phyloP scores from a whole-genome alignment of 2,797 vertebrate genomes.

The Oryzias dopingdopingensis region DNA sequence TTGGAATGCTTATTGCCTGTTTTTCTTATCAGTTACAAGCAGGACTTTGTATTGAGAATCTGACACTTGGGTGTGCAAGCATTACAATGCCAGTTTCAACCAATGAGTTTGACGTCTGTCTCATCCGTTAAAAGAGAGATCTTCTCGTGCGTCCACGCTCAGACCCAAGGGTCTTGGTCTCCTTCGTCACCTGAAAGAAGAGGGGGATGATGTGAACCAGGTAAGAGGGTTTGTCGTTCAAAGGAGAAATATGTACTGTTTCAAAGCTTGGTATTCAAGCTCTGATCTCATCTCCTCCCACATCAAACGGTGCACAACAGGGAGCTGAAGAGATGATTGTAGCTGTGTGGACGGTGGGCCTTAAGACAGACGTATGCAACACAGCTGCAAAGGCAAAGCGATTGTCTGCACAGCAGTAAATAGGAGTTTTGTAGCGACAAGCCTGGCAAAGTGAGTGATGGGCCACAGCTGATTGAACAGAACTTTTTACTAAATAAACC shows the following conservation, averaged over 20 bases:
- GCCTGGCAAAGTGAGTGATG: conserved; percentile 16
- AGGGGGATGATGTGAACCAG: conserved; percentile 12
- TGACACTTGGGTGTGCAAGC: conserved; percentile 30
- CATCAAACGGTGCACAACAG: conserved; percentile 28
- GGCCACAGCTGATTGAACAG: conserved; percentile 10
- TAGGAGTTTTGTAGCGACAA: conserved; percentile 13
- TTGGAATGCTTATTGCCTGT: conserved; percentile 41
- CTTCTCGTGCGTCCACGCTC: conserved; percentile 28
- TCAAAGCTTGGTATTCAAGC: conserved; percentile 10
- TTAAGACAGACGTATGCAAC: conserved; percentile 11
- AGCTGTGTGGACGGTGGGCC: neutral
- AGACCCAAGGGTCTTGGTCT: conserved; percentile 37
- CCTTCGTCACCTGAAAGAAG: conserved; percentile 55
- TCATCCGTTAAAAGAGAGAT: conserved; percentile 25
- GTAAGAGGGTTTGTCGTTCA: neutral
- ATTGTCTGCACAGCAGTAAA: conserved; percentile 33
- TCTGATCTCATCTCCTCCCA: conserved; percentile 25
- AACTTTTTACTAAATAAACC: conserved; percentile 24
- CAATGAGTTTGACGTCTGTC: conserved; percentile 24
- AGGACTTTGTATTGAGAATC: conserved; percentile 31
- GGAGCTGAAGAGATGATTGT: conserved; percentile 10
- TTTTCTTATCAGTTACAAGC: conserved; percentile 38
- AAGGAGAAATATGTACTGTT: conserved; percentile 9
- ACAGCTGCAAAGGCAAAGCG: conserved; percentile 22
- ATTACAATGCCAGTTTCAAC: conserved; percentile 16